Percentiles rank a stretch among this genome's conserved stretches.
Evolutionary conservation across 2,113 vertebrate genomes (phyloP).

Genomic region (Triplophysa dalaica): DNA sequence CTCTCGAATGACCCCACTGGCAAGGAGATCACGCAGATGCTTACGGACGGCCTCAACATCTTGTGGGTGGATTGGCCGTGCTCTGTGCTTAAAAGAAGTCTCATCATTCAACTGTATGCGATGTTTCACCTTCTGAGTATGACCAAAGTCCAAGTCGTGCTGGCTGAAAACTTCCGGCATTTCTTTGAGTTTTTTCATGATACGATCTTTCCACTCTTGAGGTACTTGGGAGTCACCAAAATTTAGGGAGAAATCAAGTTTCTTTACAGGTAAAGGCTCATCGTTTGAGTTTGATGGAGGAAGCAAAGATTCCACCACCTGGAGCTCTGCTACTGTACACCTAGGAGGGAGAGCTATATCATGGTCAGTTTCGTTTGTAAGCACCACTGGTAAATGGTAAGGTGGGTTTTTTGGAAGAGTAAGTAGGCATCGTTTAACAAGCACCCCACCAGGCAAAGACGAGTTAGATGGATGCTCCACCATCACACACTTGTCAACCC

Average conservation of each 20-base stretch:
- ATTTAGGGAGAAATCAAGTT: background rate
- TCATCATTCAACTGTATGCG: background rate
- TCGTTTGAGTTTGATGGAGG: background rate
- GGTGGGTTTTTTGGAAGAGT: no score
- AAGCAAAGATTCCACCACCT: background rate
- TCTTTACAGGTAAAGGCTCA: background rate
- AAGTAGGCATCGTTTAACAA: no score
- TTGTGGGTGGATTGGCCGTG: slow-evolving; percentile 1
- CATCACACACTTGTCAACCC: no score
- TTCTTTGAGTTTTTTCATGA: background rate
- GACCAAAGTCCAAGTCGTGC: background rate
- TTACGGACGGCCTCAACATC: background rate
- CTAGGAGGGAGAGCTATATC: background rate
- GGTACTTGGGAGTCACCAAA: background rate
- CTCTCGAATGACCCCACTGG: background rate
- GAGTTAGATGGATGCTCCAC: no score
- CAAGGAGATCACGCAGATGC: background rate
- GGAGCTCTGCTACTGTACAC: background rate
- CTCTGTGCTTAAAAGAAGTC: background rate
- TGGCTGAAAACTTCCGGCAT: background rate
- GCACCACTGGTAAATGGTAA: background rate
- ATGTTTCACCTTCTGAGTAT: slow-evolving; percentile 14
- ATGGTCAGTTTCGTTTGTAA: background rate
- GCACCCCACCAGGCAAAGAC: no score
- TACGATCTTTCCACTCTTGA: background rate